Conservation (phyloP, 2,113 vertebrate genomes). For the Daphoenositta chrysoptera region DNA sequence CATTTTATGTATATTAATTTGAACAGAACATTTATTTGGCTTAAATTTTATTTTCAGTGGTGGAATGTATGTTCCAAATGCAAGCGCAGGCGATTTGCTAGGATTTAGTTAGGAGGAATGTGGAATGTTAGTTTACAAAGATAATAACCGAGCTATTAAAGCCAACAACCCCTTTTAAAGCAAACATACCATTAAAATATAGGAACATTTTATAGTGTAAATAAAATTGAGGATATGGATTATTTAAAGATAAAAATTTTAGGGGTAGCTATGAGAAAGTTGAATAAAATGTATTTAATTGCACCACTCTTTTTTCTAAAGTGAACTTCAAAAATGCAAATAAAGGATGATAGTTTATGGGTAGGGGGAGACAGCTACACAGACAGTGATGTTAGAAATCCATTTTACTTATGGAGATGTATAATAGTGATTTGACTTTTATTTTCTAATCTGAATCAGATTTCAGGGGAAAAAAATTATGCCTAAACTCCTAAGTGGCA, state of each 20-base stretch:
- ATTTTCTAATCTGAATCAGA: slow-evolving; percentile 62
- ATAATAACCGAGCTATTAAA: slow-evolving; percentile 79
- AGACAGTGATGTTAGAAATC: slow-evolving; percentile 65
- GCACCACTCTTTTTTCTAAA: slow-evolving; percentile 51
- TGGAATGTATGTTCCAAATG: slow-evolving; percentile 66
- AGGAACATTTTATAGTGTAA: slow-evolving; percentile 79
- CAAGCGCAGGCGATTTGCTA: slow-evolving; percentile 60
- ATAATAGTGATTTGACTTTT: slow-evolving; percentile 58
- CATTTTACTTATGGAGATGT: slow-evolving; percentile 65
- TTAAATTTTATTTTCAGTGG: slow-evolving; percentile 73
- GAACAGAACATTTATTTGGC: slow-evolving; percentile 72
- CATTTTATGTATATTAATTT: slow-evolving; percentile 74
- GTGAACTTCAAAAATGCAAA: slow-evolving; percentile 73
- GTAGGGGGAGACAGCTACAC: not conserved
- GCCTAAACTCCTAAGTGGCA: slow-evolving; percentile 56
- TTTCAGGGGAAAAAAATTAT: slow-evolving; percentile 26
- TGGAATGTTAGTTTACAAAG: slow-evolving; percentile 77
- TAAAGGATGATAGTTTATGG: slow-evolving; percentile 40
- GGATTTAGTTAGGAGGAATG: slow-evolving; percentile 74
- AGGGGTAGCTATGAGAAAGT: slow-evolving; percentile 65
- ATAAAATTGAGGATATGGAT: slow-evolving; percentile 78
- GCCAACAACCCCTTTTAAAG: slow-evolving; percentile 82
- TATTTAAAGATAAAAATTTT: slow-evolving; percentile 82
- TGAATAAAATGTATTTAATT: slow-evolving; percentile 74
- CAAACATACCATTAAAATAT: slow-evolving; percentile 83